Evolutionary conservation across 2,113 vertebrate genomes (phyloP), one percentile per base, ranked within the genome.

Genomic region (Eublepharis macularius): DNA sequence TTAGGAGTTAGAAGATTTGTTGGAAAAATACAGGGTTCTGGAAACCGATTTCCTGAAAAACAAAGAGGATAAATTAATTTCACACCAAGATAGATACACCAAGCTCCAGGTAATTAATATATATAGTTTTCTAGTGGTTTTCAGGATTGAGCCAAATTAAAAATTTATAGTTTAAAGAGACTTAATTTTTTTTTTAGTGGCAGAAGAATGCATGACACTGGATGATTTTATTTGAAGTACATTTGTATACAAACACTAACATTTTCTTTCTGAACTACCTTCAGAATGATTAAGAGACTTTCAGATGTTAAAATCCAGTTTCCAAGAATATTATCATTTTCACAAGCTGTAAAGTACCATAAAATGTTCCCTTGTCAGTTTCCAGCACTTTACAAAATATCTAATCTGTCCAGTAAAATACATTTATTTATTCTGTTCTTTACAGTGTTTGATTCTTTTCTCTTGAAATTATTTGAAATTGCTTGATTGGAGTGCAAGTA

Each of bases 71-170:
- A 93, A 95, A 65, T 80, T 80, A 32, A 74, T 94, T 89, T 94
- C 94, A 66, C 90, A 96, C 80, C 92, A 96, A 87, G 95, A 96
- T 69, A 86, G 81, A 85, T 97, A 97, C 86, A 94, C 87, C 81
- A 91, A 70, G 3, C 92, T 97, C 36, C 96, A 97, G 96, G 97
- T 97, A 96, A 95, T n/a, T n/a, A n/a, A n/a, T n/a, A n/a, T n/a
- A n/a, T n/a, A n/a, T n/a, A n/a, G n/a, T n/a, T n/a, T n/a, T n/a
- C n/a, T 29, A 10, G 36, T 66, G 26, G 47, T 45, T 66, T 49
- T 21, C n/a, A 66, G 41, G 41, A 43, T 24, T 60, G 14, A 26
- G 14, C 1, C 39, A 54, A 51, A 51, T 26, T 74, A 29, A 75
- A 34, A 70, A 70, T 21, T n/a, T 70, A 24, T 70, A 24, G 43